Conservation (phyloP, 1,140 invertebrate species). For the Macrotrachela quadricornifera region DNA sequence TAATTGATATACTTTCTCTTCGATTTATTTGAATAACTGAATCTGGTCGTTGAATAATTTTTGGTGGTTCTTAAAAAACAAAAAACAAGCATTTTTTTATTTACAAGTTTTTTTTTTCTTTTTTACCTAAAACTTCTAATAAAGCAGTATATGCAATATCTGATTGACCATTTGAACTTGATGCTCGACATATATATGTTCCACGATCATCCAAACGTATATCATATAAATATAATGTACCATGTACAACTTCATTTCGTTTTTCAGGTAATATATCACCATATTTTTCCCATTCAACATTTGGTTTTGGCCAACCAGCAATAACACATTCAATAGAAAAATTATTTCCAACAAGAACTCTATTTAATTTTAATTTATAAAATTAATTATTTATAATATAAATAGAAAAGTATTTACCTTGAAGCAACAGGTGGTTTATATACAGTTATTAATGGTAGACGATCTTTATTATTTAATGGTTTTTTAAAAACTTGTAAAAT, state of each 20-base stretch:
- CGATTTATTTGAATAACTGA: slow-evolving; percentile 40
- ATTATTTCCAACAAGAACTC: slow-evolving; percentile 1
- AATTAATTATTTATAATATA: not conserved
- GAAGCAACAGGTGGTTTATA: not conserved
- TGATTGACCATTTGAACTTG: slow-evolving; percentile 18
- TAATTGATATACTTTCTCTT: slow-evolving; percentile 40
- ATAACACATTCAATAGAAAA: slow-evolving; percentile 8
- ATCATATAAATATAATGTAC: slow-evolving; percentile 42
- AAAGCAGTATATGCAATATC: slow-evolving; percentile 10
- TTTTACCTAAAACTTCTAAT: slow-evolving; percentile 20
- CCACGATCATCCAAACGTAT: slow-evolving; percentile 42
- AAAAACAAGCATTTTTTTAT: slow-evolving; percentile 5
- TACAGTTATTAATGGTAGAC: not conserved
- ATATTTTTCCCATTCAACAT: slow-evolving; percentile 7
- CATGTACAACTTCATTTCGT: slow-evolving; percentile 16
- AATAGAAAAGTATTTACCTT: not conserved
- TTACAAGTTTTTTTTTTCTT: not conserved
- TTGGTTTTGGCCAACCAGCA: not conserved
- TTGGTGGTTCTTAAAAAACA: slow-evolving; percentile 34
- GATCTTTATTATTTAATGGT: slow-evolving; percentile 13
- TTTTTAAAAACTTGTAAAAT: slow-evolving; percentile 10
- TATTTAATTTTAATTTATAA: not conserved
- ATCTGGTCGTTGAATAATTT: slow-evolving; percentile 37
- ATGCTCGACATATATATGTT: slow-evolving; percentile 43
- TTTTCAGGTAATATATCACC: slow-evolving; percentile 1